Conservation (phyloP, 1,140 invertebrate species). For the Ditylenchus dipsaci region DNA sequence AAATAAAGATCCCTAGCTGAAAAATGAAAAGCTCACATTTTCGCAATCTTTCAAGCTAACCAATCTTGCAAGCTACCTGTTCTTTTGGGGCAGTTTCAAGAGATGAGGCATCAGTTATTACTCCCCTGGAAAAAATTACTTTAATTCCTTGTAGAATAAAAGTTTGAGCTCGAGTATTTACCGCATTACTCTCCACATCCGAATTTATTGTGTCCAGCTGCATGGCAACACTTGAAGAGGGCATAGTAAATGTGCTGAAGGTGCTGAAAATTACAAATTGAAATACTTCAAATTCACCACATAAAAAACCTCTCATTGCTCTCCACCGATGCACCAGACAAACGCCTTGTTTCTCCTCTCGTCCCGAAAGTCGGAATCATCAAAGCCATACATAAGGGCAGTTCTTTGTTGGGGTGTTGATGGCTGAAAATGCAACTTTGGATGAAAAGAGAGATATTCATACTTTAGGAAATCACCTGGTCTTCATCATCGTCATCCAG, state of each 20-base stretch:
- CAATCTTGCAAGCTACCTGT: conserved; percentile 11
- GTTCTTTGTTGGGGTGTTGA: not conserved
- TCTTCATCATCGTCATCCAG: conserved; percentile 21
- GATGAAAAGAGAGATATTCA: not conserved
- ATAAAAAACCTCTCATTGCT: conserved; percentile 33
- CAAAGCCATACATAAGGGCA: conserved; percentile 12
- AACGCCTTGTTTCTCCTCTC: conserved; percentile 14
- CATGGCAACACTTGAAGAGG: conserved; percentile 1
- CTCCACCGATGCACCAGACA: conserved; percentile 29
- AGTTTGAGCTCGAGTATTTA: not conserved
- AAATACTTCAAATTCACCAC: not conserved
- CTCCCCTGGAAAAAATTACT: not conserved
- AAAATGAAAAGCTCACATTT: not conserved
- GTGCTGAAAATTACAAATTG: conserved; percentile 14
- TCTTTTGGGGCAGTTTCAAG: conserved; percentile 27
- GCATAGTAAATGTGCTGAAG: conserved; percentile 21
- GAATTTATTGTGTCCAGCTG: conserved; percentile 27
- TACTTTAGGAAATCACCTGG: conserved; percentile 9
- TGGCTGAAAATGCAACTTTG: not conserved
- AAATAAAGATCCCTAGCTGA: conserved; percentile 30
- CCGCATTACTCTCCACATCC: conserved; percentile 30
- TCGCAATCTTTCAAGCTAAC: not conserved
- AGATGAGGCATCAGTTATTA: conserved; percentile 6
- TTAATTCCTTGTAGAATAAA: no score
- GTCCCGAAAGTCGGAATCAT: conserved; percentile 8